Conservation (phyloP, 2,888 invertebrate genomes). For the Zhengitettix transpicula region DNA sequence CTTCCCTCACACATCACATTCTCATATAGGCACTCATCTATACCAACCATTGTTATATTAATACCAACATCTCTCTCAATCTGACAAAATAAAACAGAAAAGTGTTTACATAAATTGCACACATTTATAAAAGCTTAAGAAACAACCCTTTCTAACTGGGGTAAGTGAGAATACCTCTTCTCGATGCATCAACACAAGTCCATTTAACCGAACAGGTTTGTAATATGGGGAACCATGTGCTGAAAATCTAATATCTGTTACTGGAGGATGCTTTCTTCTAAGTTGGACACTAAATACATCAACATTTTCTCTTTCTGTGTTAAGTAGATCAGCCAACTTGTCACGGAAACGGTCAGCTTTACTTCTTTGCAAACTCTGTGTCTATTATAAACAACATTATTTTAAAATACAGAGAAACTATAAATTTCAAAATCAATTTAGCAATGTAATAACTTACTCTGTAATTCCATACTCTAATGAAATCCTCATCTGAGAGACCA, state of each 20-base stretch:
- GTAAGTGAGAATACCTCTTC: conserved; percentile 41
- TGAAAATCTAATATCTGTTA: conserved; percentile 84
- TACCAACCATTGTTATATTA: conserved; percentile 93
- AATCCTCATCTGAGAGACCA: conserved; percentile 91
- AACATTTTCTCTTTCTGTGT: conserved; percentile 74
- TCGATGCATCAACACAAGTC: conserved; percentile 81
- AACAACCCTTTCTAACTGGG: too few relatives aligned
- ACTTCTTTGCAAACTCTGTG: conserved; percentile 67
- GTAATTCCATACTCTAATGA: conserved; percentile 88
- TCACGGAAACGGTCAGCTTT: conserved; percentile 80
- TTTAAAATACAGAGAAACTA: background rate
- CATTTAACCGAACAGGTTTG: conserved; percentile 85
- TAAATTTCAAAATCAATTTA: background rate
- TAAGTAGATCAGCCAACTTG: conserved; percentile 70
- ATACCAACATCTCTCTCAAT: conserved; percentile 89
- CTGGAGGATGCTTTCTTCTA: conserved; percentile 67
- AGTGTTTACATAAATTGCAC: background rate
- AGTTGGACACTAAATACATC: conserved; percentile 93
- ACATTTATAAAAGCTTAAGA: too few relatives aligned
- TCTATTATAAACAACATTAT: conserved; percentile 22
- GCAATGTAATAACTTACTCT: conserved; percentile 28
- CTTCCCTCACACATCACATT: conserved; percentile 92
- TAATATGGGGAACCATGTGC: conserved; percentile 94
- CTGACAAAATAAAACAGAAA: conserved; percentile 21
- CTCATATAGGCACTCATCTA: conserved; percentile 89